phyloP scores from a whole-genome alignment of 2,113 vertebrate species.

The Ivindomyrus marchei region DNA sequence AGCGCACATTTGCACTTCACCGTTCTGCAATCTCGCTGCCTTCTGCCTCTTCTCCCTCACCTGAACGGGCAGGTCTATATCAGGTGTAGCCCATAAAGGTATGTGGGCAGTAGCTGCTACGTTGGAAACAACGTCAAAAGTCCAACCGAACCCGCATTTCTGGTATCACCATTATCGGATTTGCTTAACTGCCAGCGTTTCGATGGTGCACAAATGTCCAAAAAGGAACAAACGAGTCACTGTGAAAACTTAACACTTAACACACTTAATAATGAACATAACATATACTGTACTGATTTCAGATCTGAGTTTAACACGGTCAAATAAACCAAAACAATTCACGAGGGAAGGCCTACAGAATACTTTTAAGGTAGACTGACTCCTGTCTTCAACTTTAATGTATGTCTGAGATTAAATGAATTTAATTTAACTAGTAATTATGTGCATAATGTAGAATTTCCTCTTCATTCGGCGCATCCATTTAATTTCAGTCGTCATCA shows the following conservation, averaged over 20 bases:
- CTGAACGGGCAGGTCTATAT: not conserved
- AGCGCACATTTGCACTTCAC: constrained; percentile 13
- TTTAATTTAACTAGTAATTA: not conserved
- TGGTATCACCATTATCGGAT: not conserved
- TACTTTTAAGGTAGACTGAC: not conserved
- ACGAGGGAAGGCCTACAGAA: not conserved
- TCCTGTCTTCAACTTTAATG: not conserved
- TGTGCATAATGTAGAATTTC: not conserved
- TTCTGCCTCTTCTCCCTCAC: constrained; percentile 21
- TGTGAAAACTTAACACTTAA: not conserved
- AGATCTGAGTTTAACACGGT: not conserved
- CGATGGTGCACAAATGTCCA: not conserved
- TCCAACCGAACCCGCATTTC: not conserved
- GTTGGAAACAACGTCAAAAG: not conserved
- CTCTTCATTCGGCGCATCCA: not conserved
- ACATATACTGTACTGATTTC: not conserved
- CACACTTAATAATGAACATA: not conserved
- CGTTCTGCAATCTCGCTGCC: not conserved
- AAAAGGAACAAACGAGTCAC: not conserved
- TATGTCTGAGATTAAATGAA: not conserved
- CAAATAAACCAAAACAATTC: not conserved
- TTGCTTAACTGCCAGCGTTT: not conserved
- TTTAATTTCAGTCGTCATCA: not conserved
- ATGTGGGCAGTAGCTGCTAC: not conserved
- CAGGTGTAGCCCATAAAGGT: not conserved